Evolutionary conservation across 1,140 invertebrate genomes (phyloP).

Genomic region (Megalopta genalis): DNA sequence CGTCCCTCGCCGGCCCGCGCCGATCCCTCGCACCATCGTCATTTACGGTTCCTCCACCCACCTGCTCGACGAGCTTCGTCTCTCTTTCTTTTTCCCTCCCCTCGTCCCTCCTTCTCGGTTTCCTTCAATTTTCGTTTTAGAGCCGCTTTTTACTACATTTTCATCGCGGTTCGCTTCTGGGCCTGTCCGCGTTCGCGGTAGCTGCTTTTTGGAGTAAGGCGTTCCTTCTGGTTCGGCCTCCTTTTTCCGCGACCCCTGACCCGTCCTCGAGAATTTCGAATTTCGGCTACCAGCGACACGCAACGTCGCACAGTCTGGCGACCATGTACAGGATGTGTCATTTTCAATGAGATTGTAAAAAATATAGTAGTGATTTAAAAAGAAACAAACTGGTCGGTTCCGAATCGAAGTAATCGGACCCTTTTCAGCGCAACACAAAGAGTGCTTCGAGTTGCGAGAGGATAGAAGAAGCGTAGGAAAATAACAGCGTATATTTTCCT

Average conservation of each 20-base stretch:
- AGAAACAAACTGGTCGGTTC: too few species aligned
- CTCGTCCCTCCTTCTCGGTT: background rate
- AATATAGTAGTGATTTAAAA: too few species aligned
- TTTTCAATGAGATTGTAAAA: too few species aligned
- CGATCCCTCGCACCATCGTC: slow-evolving; percentile 26
- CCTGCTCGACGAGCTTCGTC: background rate
- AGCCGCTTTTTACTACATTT: background rate
- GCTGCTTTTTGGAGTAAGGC: background rate
- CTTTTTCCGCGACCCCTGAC: background rate
- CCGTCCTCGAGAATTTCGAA: too few species aligned
- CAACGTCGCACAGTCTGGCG: too few species aligned
- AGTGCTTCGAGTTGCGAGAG: too few species aligned
- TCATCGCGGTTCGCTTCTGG: background rate
- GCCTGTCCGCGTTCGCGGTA: background rate
- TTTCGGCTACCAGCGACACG: too few species aligned
- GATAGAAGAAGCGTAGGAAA: too few species aligned
- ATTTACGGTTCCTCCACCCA: slow-evolving; percentile 22
- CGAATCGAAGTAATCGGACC: too few species aligned
- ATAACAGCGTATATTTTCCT: too few species aligned
- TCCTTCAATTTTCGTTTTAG: background rate
- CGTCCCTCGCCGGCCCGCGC: slow-evolving; percentile 3
- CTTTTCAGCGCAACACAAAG: too few species aligned
- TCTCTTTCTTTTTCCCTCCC: background rate
- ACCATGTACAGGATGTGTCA: too few species aligned
- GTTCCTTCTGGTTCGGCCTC: background rate